Evolutionary conservation across 2,113 vertebrate species (phyloP).

Genomic region (Empidonax traillii): DNA sequence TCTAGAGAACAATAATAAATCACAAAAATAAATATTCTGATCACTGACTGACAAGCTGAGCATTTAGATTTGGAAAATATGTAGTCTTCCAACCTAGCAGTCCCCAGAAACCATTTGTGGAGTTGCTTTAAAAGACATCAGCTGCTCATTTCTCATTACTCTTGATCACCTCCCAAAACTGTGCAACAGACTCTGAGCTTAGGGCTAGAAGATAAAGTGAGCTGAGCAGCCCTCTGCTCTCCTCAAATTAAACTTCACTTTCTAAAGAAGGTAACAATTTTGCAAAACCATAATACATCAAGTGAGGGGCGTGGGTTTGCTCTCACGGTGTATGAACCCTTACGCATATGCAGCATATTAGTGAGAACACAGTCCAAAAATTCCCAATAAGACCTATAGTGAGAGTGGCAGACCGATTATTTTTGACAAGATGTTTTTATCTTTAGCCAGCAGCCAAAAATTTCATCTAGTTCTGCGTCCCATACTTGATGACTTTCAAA

Average conservation of each 20-base stretch:
- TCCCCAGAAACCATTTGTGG: not conserved
- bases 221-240: not conserved
- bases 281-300: not conserved
- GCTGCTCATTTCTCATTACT: not conserved
- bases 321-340: not conserved
- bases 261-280: not conserved
- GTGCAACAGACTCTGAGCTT: not conserved
- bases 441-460: not conserved
- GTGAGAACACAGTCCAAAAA: not conserved
- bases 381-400: not conserved
- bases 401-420: not conserved
- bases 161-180: slow-evolving; percentile 6
- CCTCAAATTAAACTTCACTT: not conserved
- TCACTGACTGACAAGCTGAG: not conserved
- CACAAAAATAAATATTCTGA: not conserved
- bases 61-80: not conserved
- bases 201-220: not conserved
- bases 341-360: not conserved
- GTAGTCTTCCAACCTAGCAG: not conserved
- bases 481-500: not conserved
- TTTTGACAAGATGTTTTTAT: slow-evolving; percentile 26
- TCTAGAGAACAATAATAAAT: not conserved
- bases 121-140: not conserved
- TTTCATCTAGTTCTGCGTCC: not conserved
- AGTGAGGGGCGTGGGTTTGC: not conserved